Conservation (phyloP, 2,797 vertebrate species). For the Pseudopleuronectes americanus region DNA sequence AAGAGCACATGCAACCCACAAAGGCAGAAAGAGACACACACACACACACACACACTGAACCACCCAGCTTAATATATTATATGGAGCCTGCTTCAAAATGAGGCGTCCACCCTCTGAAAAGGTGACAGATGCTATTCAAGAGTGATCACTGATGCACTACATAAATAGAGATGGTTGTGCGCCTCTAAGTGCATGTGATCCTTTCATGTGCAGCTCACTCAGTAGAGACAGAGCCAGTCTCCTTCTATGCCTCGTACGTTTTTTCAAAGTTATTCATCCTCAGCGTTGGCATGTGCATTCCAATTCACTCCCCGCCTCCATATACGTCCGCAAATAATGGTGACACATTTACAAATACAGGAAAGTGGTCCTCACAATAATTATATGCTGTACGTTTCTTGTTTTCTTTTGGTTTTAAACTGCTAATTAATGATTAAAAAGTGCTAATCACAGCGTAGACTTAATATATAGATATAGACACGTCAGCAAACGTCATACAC, state of each 20-base stretch:
- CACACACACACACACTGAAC: neutral
- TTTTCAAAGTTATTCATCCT: constrained; percentile 3
- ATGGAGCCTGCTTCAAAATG: constrained; percentile 45
- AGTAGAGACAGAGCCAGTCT: constrained; percentile 9
- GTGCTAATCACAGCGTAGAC: too few species aligned
- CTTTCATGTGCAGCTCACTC: constrained; percentile 13
- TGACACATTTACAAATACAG: neutral
- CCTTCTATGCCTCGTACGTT: neutral
- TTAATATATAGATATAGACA: too few species aligned
- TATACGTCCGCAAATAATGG: neutral
- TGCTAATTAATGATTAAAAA: neutral
- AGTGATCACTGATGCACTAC: constrained; percentile 24
- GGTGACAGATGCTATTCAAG: constrained; percentile 44
- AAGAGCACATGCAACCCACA: constrained; percentile 23
- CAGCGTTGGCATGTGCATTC: constrained; percentile 2
- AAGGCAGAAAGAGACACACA: constrained; percentile 14
- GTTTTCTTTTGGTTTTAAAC: neutral
- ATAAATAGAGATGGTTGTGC: constrained; percentile 31
- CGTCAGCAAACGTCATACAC: too few species aligned
- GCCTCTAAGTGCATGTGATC: constrained; percentile 32
- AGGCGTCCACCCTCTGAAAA: constrained; percentile 47
- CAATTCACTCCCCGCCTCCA: neutral
- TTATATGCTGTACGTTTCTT: neutral
- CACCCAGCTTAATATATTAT: constrained; percentile 37
- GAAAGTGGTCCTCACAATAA: neutral